Conservation (phyloP, 2,797 vertebrate species). For the Otolemur crassicaudatus region DNA sequence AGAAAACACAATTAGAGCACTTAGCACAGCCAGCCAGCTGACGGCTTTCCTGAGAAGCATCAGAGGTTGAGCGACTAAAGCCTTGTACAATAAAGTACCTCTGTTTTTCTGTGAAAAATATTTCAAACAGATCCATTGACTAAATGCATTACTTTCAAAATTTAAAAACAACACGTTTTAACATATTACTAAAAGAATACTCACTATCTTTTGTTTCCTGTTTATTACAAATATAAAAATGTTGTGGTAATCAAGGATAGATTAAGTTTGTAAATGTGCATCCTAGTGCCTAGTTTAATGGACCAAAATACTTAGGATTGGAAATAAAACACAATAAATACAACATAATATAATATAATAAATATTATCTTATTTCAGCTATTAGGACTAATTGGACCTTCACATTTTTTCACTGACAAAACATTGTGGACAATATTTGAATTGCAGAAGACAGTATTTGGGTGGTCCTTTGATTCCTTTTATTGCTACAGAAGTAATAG, state of each 20-base stretch:
- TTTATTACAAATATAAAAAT: slow-evolving; percentile 30
- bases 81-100: neutral
- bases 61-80: neutral
- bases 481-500: neutral
- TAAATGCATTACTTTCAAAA: neutral
- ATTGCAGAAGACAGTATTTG: neutral
- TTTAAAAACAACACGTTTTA: neutral
- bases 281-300: neutral
- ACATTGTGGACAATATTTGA: neutral
- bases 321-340: neutral
- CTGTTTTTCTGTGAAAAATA: neutral
- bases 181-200: neutral
- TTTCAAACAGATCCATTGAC: neutral
- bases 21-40: neutral
- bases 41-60: neutral
- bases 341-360: neutral
- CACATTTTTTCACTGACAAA: slow-evolving; percentile 23
- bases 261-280: neutral
- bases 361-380: neutral
- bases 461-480: neutral
- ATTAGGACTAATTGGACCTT: neutral
- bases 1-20: slow-evolving; percentile 23
- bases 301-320: neutral
- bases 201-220: neutral
- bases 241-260: neutral